Base-by-base conservation (phyloP, 2,888 invertebrate species). In the Euplexia lucipara region DNA sequence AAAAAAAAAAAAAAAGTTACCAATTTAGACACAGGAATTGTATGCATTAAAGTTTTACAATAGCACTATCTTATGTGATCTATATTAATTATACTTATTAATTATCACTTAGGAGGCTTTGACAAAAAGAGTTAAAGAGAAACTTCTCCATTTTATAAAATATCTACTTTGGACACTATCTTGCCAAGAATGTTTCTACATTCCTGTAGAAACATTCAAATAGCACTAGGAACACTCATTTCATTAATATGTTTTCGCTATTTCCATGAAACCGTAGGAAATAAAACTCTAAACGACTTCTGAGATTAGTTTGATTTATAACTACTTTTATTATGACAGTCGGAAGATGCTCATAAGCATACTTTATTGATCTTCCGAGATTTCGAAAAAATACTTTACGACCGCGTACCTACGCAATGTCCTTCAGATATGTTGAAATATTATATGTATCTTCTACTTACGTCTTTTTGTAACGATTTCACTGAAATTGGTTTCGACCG, bases 321-420 rank as follows among this genome's bases (percentile, higher is more conserved):
- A 14, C 34, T 7, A 48, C 58, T 57, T 74, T 59, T 59, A 48
- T 58, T 58, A 70, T 20, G 62, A 69, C 35, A 35, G 39, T 62
- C 63, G 71, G 63, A 72, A 72, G 62, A 12, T 22, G n/a, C 18
- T 12, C 37, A 60, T 60, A 48, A 39, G 42, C 37, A 47, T 42
- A 51, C 51, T 47, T 44, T 32, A 30, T n/a, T 45, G 32, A 0
- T 49, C 42, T 54, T 56, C 54, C 49, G 22, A 70, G 51, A 44
- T 56, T 18, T 56, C 54, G 37, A 45, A 39, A 70, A 70, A 56
- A 18, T 30, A 39, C 56, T 75, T 75, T 52, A 72, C 34, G 54
- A 62, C 3, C 20, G 5, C 6, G 56, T n/a, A 47, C 44, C 61
- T 53, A 59, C 51, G 16, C 34, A n/a, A 20, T 49, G 61, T 57